phyloP scores from a whole-genome alignment of 2,888 invertebrate species.

The Ametastegia equiseti region DNA sequence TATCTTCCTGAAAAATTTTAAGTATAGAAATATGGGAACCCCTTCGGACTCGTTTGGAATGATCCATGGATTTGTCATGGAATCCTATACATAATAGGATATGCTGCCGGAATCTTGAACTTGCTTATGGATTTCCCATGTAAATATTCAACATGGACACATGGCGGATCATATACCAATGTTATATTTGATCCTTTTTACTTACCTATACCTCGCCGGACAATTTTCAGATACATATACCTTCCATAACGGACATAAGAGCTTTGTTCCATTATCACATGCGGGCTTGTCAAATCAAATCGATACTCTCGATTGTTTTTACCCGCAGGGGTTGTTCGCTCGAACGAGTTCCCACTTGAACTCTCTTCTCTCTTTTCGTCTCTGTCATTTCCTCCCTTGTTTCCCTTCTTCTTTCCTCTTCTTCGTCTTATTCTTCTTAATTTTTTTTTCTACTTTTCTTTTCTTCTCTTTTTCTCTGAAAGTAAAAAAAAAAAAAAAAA shows the following conservation, averaged over 20 bases:
- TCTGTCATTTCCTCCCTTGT: slow-evolving; percentile 2
- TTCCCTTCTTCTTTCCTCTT: slow-evolving; percentile 24
- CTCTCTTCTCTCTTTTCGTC: slow-evolving; percentile 49
- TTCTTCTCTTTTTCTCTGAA: slow-evolving; percentile 8
- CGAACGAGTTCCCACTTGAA: slow-evolving; percentile 57
- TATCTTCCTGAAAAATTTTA: no score
- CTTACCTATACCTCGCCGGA: background rate
- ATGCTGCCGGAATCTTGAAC: no score
- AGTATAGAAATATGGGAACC: no score
- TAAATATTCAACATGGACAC: no score
- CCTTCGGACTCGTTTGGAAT: no score
- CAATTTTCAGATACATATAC: slow-evolving; percentile 23
- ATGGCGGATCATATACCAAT: no score
- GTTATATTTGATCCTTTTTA: no score
- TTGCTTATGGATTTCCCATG: no score
- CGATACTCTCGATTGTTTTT: slow-evolving; percentile 46
- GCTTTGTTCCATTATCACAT: slow-evolving; percentile 44
- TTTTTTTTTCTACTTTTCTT: slow-evolving; percentile 56
- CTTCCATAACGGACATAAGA: slow-evolving; percentile 15
- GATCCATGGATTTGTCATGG: no score
- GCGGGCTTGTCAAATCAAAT: slow-evolving; percentile 45
- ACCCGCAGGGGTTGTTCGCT: slow-evolving; percentile 42
- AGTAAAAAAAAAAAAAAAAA: slow-evolving; percentile 34
- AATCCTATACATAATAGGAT: no score
- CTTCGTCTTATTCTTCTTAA: background rate